Evolutionary conservation across 2,888 invertebrate species (phyloP).

Genomic region (Himalopsyche kuldschensis): DNA sequence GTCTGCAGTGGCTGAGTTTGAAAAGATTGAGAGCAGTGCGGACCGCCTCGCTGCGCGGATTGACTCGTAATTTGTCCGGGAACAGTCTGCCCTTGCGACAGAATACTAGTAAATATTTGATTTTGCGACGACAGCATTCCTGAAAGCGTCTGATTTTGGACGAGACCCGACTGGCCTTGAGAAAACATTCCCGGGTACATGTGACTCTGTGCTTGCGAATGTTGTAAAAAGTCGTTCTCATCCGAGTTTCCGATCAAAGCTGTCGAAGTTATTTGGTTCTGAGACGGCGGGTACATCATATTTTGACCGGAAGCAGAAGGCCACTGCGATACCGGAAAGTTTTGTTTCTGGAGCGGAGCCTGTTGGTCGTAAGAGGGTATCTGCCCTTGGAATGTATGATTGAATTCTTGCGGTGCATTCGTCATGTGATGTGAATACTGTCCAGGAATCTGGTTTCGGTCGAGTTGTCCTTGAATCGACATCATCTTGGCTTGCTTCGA

Average conservation of each 20-base stretch:
- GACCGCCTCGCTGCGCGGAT: not conserved
- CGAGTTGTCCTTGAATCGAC: not conserved
- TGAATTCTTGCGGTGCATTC: not conserved
- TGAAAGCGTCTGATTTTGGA: not conserved
- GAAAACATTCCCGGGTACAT: not conserved
- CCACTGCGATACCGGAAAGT: not conserved
- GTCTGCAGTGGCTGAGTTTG: not conserved
- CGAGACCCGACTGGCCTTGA: not conserved
- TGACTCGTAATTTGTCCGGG: not conserved
- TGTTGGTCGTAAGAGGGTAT: not conserved
- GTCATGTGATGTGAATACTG: not conserved
- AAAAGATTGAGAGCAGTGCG: not conserved
- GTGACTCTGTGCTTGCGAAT: not conserved
- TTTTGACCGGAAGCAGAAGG: not conserved
- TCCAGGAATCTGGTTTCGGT: not conserved
- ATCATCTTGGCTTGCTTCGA: not conserved
- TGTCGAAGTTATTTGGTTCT: not conserved
- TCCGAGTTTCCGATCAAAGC: not conserved
- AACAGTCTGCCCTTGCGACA: not conserved
- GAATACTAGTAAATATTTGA: not conserved
- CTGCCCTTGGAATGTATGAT: not conserved
- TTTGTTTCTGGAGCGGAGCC: not conserved
- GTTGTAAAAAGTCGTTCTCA: not conserved
- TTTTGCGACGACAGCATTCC: conserved; percentile 3
- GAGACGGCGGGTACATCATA: not conserved